These are phyloP conservation scores for Brachymystax lenok DNA, from an alignment of 2,797 vertebrate genomes.

Conservation along the genomic window DNA sequence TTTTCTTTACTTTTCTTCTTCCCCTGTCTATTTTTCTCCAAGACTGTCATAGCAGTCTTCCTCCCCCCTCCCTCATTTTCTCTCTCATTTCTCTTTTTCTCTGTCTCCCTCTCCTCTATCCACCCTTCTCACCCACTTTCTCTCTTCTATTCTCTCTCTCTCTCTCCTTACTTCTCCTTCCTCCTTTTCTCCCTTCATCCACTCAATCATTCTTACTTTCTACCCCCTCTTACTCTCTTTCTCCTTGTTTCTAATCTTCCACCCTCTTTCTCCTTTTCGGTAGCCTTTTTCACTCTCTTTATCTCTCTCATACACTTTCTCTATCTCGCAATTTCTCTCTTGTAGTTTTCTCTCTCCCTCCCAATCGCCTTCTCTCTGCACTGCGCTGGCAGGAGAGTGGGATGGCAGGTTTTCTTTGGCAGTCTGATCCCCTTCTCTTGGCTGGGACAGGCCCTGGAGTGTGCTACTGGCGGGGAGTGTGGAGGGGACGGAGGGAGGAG, in stretches of 20 bases:
- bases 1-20: constrained; percentile 18
- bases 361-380: constrained; percentile 42
- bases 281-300: constrained; percentile 10
- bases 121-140: constrained; percentile 34
- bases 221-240: constrained; percentile 3
- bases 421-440: constrained; percentile 70
- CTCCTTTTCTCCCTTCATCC: constrained; percentile 34
- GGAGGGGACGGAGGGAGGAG: constrained; percentile 76
- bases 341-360: constrained; percentile 9
- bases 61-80: constrained; percentile 59
- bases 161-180: constrained; percentile 41
- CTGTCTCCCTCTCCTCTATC: constrained; percentile 4
- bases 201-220: constrained; percentile 10
- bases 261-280: constrained; percentile 24
- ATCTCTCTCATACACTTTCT: constrained; percentile 22
- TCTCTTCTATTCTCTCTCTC: constrained; percentile 27
- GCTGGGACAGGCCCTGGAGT: constrained; percentile 77
- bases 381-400: constrained; percentile 63
- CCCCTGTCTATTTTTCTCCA: constrained; percentile 32
- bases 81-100: constrained; percentile 26
- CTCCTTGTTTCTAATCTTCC: constrained; percentile 31
- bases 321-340: constrained; percentile 18
- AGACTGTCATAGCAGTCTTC: constrained; percentile 54
- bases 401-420: constrained; percentile 78
- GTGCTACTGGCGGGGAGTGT: constrained; percentile 86